Conservation (phyloP, 2,797 vertebrate genomes). For the Oophaga sylvatica region DNA sequence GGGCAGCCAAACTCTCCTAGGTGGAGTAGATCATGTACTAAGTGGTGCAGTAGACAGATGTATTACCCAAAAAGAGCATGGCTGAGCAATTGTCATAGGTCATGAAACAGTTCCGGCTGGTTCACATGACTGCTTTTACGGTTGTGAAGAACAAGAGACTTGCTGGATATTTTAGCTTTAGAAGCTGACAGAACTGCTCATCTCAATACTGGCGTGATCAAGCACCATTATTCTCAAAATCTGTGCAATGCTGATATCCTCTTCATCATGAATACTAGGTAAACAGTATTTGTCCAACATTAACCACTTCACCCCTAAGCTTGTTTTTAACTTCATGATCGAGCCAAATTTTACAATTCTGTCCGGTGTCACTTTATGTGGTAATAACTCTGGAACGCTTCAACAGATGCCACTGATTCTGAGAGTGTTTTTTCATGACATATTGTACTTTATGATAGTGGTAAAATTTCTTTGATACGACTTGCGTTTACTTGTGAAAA, state of each 20-base stretch:
- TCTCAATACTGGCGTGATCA: not conserved
- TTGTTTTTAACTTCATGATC: too few relatives aligned
- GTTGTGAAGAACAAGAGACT: slow-evolving; percentile 5
- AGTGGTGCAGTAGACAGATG: not conserved
- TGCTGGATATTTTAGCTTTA: slow-evolving; percentile 12
- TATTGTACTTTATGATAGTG: too few relatives aligned
- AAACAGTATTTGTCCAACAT: not conserved
- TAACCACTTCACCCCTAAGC: too few relatives aligned
- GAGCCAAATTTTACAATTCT: too few relatives aligned
- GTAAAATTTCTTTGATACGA: too few relatives aligned
- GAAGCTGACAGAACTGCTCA: not conserved
- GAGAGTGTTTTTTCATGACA: too few relatives aligned
- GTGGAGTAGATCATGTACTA: not conserved
- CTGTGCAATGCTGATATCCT: not conserved
- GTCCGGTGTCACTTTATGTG: too few relatives aligned
- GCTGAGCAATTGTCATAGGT: slow-evolving; percentile 9
- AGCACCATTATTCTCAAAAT: not conserved
- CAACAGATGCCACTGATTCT: too few relatives aligned
- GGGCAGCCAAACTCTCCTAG: not conserved
- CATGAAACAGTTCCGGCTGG: slow-evolving; percentile 9
- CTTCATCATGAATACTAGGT: not conserved
- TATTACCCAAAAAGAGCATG: slow-evolving; percentile 17
- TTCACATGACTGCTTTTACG: slow-evolving; percentile 16
- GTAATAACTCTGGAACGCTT: too few relatives aligned
- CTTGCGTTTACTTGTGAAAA: too few relatives aligned